A percentile compares a stretch with the other conserved stretches of the same genome.
These are phyloP conservation scores for Dione juno DNA, from an alignment of 2,888 invertebrate genomes.

Conservation along the genomic window DNA sequence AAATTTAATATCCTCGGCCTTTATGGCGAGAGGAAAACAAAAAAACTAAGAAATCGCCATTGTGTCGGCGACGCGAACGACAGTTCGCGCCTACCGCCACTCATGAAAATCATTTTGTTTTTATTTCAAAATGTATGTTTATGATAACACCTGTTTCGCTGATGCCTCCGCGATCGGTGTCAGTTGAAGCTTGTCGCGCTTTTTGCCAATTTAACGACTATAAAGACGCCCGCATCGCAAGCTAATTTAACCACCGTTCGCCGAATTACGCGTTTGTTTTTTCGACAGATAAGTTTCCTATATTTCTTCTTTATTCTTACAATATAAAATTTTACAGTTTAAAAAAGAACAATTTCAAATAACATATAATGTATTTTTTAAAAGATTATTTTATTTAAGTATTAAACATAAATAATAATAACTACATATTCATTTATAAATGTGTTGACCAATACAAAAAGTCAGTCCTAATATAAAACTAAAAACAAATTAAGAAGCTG, in stretches of 20 bases:
- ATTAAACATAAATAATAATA: no score
- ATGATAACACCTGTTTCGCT: slow-evolving; percentile 84
- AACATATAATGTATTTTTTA: no score
- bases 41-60: slow-evolving; percentile 81
- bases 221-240: slow-evolving; percentile 81
- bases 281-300: slow-evolving; percentile 45
- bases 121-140: slow-evolving; percentile 83
- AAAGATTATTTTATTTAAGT: no score
- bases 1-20: slow-evolving; percentile 83
- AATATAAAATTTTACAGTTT: not conserved
- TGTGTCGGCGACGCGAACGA: slow-evolving; percentile 81
- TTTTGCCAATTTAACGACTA: slow-evolving; percentile 83
- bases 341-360: no score
- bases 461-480: not conserved
- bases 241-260: slow-evolving; percentile 82
- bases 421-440: not conserved
- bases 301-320: slow-evolving; percentile 37
- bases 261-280: slow-evolving; percentile 70
- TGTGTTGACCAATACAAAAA: no score
- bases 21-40: slow-evolving; percentile 74
- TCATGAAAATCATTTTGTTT: slow-evolving; percentile 84
- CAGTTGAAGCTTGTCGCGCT: slow-evolving; percentile 77
- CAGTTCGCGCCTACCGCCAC: slow-evolving; percentile 82
- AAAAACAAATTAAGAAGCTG: not conserved
- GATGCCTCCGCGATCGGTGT: slow-evolving; percentile 83